Percentiles rank a stretch among this genome's conserved stretches.
phyloP scores from a whole-genome alignment of 2,888 invertebrate species.

The Brachycybe producta region DNA sequence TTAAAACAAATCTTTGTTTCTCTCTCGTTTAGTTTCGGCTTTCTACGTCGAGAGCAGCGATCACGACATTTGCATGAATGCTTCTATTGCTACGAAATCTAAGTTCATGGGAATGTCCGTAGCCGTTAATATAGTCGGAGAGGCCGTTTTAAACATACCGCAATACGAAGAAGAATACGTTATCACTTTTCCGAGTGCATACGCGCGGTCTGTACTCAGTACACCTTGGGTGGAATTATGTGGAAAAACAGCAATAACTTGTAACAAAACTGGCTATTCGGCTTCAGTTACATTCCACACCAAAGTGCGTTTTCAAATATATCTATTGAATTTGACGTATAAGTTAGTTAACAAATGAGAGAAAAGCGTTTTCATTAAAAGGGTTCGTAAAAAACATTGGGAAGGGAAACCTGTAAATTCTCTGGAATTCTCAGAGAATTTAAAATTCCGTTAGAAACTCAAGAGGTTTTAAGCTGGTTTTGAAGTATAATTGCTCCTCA shows the following conservation, averaged over 20 bases:
- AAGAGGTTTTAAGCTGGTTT: no score
- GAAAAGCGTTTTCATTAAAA: neutral
- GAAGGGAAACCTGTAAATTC: no score
- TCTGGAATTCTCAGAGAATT: no score
- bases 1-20: neutral
- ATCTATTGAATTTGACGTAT: no score
- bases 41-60: slow-evolving; percentile 40
- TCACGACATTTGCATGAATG: slow-evolving; percentile 36
- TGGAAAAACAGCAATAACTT: slow-evolving; percentile 36
- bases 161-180: slow-evolving; percentile 36
- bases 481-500: no score
- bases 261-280: slow-evolving; percentile 34
- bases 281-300: slow-evolving; percentile 39
- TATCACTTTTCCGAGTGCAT: slow-evolving; percentile 38
- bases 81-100: slow-evolving; percentile 39
- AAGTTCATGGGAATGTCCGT: slow-evolving; percentile 42
- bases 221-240: slow-evolving; percentile 41
- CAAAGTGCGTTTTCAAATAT: slow-evolving; percentile 31
- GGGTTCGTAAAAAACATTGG: no score
- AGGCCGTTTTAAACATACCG: slow-evolving; percentile 29
- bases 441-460: no score
- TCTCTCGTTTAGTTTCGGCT: slow-evolving; percentile 34
- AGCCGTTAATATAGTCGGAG: slow-evolving; percentile 38
- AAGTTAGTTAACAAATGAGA: neutral
- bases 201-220: slow-evolving; percentile 40